phyloP scores from a whole-genome alignment of 2,113 vertebrate genomes.

The Pelmatolapia mariae region DNA sequence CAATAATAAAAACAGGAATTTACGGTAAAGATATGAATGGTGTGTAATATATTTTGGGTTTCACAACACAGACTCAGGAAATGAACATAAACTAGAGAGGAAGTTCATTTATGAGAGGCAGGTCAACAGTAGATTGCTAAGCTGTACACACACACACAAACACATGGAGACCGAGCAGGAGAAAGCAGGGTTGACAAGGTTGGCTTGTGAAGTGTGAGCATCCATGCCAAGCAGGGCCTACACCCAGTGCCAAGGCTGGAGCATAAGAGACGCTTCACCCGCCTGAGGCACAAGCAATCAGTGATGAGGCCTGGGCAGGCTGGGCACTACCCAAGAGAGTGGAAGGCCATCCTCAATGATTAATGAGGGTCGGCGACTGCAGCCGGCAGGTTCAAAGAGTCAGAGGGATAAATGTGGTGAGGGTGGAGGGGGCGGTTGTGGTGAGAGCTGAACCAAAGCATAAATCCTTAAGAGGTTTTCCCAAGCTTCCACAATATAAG shows the following conservation, averaged over 20 bases:
- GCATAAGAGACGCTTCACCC: conserved; percentile 37
- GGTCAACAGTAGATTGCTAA: not conserved
- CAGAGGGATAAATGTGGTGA: not conserved
- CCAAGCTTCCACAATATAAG: not conserved
- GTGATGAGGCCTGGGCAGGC: not conserved
- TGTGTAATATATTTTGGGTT: not conserved
- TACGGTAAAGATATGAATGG: not conserved
- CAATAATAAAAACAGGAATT: not conserved
- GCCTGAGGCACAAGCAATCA: conserved; percentile 20
- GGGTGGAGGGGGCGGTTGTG: not conserved
- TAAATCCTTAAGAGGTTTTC: not conserved
- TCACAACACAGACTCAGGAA: not conserved
- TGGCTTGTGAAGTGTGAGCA: conserved; percentile 14
- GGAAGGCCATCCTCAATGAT: conserved; percentile 26
- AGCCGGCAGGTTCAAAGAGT: conserved; percentile 18
- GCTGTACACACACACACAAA: not conserved
- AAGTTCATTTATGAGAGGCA: not conserved
- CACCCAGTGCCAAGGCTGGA: conserved; percentile 34
- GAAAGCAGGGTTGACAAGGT: conserved; percentile 34
- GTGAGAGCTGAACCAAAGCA: not conserved
- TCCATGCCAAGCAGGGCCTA: conserved; percentile 30
- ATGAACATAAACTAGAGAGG: not conserved
- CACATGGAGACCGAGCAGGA: not conserved
- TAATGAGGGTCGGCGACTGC: conserved; percentile 29
- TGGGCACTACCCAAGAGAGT: conserved; percentile 24